Base-by-base conservation (phyloP, 2,113 vertebrate genomes). In the Turnix velox region DNA sequence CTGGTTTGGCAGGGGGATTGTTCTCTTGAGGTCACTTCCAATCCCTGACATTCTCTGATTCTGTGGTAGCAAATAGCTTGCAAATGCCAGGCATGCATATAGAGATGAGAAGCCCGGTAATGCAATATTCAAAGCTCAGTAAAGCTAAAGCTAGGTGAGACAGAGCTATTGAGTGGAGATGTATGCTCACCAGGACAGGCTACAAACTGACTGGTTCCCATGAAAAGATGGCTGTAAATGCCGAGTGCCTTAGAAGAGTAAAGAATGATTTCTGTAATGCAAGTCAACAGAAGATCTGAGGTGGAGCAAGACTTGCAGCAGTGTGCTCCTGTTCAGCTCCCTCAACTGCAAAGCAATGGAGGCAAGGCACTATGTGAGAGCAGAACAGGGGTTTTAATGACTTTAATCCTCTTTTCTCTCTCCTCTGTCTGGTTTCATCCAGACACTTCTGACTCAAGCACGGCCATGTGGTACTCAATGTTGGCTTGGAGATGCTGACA, bases 141-240 rank as follows among this genome's bases (percentile, higher is more conserved):
- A 52, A 66, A 66, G 27, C 6, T 59, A 35, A 35, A 58, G 3
- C 18, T 67, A 19, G 12, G 12, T 6, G 43, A 67, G 11, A 14
- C 18, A 66, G 30, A 75, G 18, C 3, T 1, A 30, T 28, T 55
- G n/a, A 28, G 11, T 31, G 30, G 25, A 49, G 15, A 8, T 10
- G 3, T 51, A 11, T 0, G 1, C 27, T n/a, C 54, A 46, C 0
- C 0, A 17, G 2, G 22, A 25, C 0, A 12, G 28, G 3, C 22
- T 45, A 15, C 19, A 33, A 33, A 19, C 9, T 2, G 1, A 8
- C 8, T 23, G 20, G 10, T 6, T 79, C 28, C 30, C 12, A 3
- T 22, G 11, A 40, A 23, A 10, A 0, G 0, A 39, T 25, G 28
- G 6, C 23, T 58, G 6, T 0, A 58, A 58, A 4, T 25, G 28